phyloP scores from a whole-genome alignment of 2,113 vertebrate species.

The Stictonetta naevosa region DNA sequence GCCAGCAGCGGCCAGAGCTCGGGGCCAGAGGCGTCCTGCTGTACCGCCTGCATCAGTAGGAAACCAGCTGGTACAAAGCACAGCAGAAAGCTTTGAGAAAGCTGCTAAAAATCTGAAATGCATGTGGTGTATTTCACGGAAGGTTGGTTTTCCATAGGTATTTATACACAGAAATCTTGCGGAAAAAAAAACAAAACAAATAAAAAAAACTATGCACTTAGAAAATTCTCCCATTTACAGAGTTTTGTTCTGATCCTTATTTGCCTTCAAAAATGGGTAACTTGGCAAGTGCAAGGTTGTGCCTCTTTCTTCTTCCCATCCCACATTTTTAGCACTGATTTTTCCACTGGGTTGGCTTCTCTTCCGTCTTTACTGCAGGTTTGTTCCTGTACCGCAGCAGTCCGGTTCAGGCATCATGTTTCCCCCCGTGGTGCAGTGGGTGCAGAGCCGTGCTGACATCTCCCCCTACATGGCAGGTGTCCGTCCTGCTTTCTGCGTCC shows the following conservation, averaged over 20 bases:
- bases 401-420: rapidly evolving
- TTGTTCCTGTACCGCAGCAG: rapidly evolving
- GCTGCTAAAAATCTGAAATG: background rate
- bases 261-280: background rate
- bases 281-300: background rate
- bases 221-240: rapidly evolving
- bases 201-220: rapidly evolving
- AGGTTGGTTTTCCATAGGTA: background rate
- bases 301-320: background rate
- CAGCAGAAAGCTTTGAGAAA: background rate
- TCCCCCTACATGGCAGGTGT: too few relatives aligned
- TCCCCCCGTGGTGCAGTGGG: rapidly evolving
- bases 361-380: background rate
- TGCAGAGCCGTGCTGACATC: rapidly evolving
- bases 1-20: background rate
- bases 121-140: background rate
- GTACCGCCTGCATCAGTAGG: background rate
- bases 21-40: background rate
- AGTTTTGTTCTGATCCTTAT: background rate
- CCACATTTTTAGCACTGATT: background rate
- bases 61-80: background rate
- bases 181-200: too few relatives aligned
- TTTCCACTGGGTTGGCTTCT: rapidly evolving
- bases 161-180: background rate
- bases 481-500: rapidly evolving